Evolutionary conservation across 2,113 vertebrate species (phyloP), one percentile per base, ranked within the genome.

Genomic region (Elachura formosa): DNA sequence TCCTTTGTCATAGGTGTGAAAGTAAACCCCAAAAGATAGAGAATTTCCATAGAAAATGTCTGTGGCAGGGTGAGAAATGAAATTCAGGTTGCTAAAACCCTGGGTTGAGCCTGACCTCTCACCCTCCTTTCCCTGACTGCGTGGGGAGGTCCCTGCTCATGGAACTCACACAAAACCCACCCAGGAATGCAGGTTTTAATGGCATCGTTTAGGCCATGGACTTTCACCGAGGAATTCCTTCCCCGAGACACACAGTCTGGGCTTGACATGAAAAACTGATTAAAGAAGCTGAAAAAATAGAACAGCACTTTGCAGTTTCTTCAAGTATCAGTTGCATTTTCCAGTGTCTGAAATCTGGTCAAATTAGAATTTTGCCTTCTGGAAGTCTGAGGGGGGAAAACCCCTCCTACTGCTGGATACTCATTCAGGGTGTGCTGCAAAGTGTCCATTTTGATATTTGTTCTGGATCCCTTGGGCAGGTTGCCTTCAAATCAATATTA

Each of bases 401-500:
- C 8, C 14, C 20, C 22, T 80, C 75, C 43, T 45, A 14, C 33
- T 67, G 34, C 64, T 64, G 54, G 66, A 36, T 48, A 16, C 18
- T 76, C 55, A 8, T 56, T 85, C 29, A 21, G 55, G 71, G 49
- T 3, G 0, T 78, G 90, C 84, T 84, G 52, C 68, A 68, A 46
- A 67, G 67, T 41, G 71, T 38, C 85, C 77, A 45, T 76, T 87
- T 22, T 56, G 73, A 62, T 84, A 62, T 93, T 95, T 89, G 84
- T 83, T 90, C 71, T 81, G 91, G 18, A 72, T 96, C 93, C 92
- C 94, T 79, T 90, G 92, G 87, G 93, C 93, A 89, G 83, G 1
- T 85, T 90, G 87, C 80, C 89, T 90, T 93, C 94, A 87, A 87
- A 96, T 93, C 93, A 75, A 84, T 93, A 96, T 96, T 96, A 91